Base-by-base conservation (phyloP, 92 coral and sea anemone genomes). In the Anthopleura xanthogrammica region DNA sequence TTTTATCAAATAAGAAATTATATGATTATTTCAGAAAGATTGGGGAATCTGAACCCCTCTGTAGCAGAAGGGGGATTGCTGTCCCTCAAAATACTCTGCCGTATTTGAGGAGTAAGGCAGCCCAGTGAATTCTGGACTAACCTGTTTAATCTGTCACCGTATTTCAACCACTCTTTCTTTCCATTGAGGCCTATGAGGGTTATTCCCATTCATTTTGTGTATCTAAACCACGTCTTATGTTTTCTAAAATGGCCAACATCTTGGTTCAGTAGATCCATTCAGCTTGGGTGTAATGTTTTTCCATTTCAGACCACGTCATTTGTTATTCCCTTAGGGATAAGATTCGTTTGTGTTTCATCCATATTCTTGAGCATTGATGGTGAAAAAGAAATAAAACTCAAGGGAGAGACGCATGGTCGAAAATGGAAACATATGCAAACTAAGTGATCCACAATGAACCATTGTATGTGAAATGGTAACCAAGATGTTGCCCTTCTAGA, bases 1-100 rank as follows among this genome's bases (percentile, higher is more conserved):
- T 42, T 64, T 80, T 80, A 80, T 80, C 76, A 80, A 80, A 80
- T 80, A 72, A 80, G 72, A 80, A 80, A 80, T 80, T 62, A 60
- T 57, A 80, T 80, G 24, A 62, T 80, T 62, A 58, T 50, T 80
- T 80, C 82, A 62, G 83, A 42, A 80, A 64, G 62, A 16, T 29
- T 68, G 40, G 74, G 72, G 17, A 24, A 68, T 36, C 74, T 68
- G 24, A 68, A 68, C 42, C 43, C 74, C 74, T 68, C 74, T 54
- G 7, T 68, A 68, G 74, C 19, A 68, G 19, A 36, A 29, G 42
- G 42, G 74, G 42, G 74, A 12, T 23, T 68, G 24, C 12, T 68
- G 24, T 16, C 2, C 74, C 74, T 36, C 74, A 68, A 36, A 68
- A 9, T 68, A 36, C 74, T 7, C 74, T 68, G 42, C 29, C 12